phyloP scores from a whole-genome alignment of 2,113 vertebrate species.

The Circaetus cinerascens region DNA sequence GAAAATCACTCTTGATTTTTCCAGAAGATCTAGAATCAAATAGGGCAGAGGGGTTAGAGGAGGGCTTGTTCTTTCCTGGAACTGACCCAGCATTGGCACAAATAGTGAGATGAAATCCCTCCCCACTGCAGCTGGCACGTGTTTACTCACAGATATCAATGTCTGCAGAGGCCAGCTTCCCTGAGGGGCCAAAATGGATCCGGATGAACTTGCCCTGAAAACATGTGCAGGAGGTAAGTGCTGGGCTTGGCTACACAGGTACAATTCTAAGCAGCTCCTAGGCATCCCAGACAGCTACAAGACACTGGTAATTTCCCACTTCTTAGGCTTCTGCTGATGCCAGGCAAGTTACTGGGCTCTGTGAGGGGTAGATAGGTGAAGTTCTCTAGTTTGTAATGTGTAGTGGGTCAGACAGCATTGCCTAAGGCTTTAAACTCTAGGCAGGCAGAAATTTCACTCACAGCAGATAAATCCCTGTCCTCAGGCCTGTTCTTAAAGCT shows the following conservation, averaged over 20 bases:
- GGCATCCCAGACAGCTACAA: background rate
- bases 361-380: background rate
- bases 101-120: background rate
- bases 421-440: background rate
- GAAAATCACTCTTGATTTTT: slow-evolving; percentile 96
- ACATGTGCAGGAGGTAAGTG: background rate
- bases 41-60: background rate
- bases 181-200: slow-evolving; percentile 91
- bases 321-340: background rate
- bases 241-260: background rate
- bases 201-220: slow-evolving; percentile 92
- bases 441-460: background rate
- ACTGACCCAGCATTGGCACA: background rate
- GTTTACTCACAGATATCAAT: slow-evolving; percentile 90
- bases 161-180: slow-evolving; percentile 89
- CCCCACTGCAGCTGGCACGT: background rate
- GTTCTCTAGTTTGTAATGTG: background rate
- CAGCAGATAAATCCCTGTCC: background rate
- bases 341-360: background rate
- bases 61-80: background rate
- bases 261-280: background rate
- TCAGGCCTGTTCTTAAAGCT: background rate
- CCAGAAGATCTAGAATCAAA: slow-evolving; percentile 84
- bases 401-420: background rate
- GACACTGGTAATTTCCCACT: background rate